phyloP scores from a whole-genome alignment of 2,888 invertebrate species.

The Odontocerum albicorne region DNA sequence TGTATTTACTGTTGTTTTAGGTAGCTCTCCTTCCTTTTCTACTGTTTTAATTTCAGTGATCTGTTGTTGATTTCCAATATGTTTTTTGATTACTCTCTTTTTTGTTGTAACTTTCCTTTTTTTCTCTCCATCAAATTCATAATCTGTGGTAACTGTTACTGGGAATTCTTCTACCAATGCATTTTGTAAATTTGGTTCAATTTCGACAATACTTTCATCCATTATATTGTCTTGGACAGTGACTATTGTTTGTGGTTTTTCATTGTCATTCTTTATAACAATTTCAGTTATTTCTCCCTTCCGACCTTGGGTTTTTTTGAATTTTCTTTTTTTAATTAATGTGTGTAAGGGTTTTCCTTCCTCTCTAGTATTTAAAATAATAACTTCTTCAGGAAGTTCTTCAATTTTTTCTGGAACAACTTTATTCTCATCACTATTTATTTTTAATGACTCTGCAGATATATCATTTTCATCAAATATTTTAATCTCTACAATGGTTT shows the following conservation, averaged over 20 bases:
- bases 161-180: slow-evolving; percentile 39
- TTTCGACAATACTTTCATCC: no score
- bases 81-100: slow-evolving; percentile 43
- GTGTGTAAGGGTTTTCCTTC: slow-evolving; percentile 47
- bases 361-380: slow-evolving; percentile 43
- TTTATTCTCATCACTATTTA: slow-evolving; percentile 35
- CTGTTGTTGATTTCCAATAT: slow-evolving; percentile 42
- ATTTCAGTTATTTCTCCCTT: slow-evolving; percentile 28
- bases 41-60: slow-evolving; percentile 42
- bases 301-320: slow-evolving; percentile 37
- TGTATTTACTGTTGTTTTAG: slow-evolving; percentile 43
- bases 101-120: slow-evolving; percentile 42
- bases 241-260: slow-evolving; percentile 22
- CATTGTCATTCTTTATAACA: slow-evolving; percentile 40
- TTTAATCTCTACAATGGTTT: slow-evolving; percentile 42
- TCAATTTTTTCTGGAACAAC: slow-evolving; percentile 40
- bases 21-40: slow-evolving; percentile 44
- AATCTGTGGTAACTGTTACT: slow-evolving; percentile 39
- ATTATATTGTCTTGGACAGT: background rate
- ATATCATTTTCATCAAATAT: slow-evolving; percentile 38
- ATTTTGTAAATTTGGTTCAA: no score
- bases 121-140: slow-evolving; percentile 41
- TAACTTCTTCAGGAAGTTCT: slow-evolving; percentile 46
- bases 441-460: slow-evolving; percentile 39
- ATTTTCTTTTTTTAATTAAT: slow-evolving; percentile 38